Evolutionary conservation across 2,113 vertebrate genomes (phyloP).

Genomic region (Podarcis raffonei): DNA sequence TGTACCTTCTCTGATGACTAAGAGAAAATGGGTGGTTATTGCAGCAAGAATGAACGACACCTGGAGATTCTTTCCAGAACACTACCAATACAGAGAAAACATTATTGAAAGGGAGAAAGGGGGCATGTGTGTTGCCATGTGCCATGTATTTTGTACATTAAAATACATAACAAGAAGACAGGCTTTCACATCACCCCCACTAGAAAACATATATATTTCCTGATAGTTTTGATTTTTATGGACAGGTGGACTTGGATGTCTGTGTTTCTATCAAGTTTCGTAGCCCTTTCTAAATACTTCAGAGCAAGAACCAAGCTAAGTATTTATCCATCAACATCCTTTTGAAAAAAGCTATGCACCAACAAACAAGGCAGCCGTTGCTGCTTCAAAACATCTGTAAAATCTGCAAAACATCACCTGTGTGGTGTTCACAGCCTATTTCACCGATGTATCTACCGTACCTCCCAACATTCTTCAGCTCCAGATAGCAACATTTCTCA

Average conservation of each 20-base stretch:
- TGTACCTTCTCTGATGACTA: neutral
- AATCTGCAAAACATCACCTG: neutral
- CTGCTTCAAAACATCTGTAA: neutral
- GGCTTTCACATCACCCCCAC: too few species aligned
- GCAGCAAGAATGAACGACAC: too few species aligned
- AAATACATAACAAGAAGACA: neutral
- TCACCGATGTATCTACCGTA: neutral
- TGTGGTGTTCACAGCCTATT: neutral
- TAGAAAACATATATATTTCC: neutral
- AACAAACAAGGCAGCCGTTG: neutral
- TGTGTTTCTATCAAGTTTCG: neutral
- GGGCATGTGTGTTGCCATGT: neutral
- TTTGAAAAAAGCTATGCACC: neutral
- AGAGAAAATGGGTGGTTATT: neutral
- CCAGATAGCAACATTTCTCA: too few species aligned
- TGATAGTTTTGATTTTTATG: neutral
- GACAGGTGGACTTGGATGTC: neutral
- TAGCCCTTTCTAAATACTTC: neutral
- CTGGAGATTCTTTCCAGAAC: neutral
- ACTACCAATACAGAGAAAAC: neutral
- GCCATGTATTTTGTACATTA: neutral
- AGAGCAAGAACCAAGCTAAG: neutral
- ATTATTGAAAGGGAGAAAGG: neutral
- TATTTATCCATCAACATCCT: neutral
- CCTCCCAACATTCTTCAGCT: too few species aligned